A percentile compares a stretch with the other conserved stretches of the same genome.
These are phyloP conservation scores for Orcinus orca DNA, from an alignment of 2,113 vertebrate species.

Conservation along the genomic window DNA sequence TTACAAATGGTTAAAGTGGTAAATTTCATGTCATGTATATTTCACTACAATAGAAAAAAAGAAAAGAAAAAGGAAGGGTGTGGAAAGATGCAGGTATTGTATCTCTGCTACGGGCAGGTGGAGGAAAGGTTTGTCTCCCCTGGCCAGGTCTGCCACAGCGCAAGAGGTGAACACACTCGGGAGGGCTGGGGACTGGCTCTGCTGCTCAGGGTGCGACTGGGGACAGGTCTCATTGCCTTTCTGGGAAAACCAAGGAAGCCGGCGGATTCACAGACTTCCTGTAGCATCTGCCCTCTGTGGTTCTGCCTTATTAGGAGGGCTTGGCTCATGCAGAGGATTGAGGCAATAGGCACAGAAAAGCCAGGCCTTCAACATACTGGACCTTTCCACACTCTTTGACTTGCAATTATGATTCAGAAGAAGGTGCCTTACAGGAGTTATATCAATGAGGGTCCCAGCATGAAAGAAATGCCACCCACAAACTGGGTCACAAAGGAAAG, in stretches of 20 bases:
- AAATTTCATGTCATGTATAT: not conserved
- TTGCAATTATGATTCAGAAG: not conserved
- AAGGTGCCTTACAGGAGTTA: not conserved
- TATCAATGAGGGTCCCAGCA: not conserved
- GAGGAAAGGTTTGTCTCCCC: no score
- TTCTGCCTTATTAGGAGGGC: constrained; percentile 40
- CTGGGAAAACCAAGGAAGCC: not conserved
- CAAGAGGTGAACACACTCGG: not conserved
- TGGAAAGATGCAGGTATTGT: not conserved
- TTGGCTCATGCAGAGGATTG: not conserved
- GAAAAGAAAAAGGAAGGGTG: not conserved
- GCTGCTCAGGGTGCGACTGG: no score
- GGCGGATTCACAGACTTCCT: constrained; percentile 42
- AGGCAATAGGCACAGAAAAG: not conserved
- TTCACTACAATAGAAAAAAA: not conserved
- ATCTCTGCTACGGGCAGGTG: not conserved
- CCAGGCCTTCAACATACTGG: not conserved
- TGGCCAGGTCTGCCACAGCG: not conserved
- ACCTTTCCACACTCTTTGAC: not conserved
- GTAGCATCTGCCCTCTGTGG: not conserved
- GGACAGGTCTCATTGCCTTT: not conserved
- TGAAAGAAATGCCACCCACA: not conserved
- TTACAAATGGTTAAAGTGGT: not conserved
- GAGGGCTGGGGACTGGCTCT: not conserved
- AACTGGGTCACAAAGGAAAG: not conserved